These are phyloP conservation scores for Melozone crissalis DNA, from an alignment of 2,113 vertebrate genomes.

Conservation along the genomic window DNA sequence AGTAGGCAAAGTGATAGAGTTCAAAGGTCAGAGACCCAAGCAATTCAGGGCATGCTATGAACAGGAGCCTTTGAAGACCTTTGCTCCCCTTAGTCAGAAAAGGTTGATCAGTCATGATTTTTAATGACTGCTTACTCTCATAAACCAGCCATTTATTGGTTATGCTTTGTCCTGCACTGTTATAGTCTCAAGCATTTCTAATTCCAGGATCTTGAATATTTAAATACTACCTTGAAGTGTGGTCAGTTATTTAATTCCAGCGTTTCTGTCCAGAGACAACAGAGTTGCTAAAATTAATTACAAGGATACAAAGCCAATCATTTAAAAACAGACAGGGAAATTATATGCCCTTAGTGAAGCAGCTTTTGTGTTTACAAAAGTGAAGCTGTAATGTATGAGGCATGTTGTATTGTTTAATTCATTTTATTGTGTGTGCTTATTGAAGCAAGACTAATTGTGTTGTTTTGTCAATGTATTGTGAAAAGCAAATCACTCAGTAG, in stretches of 20 bases:
- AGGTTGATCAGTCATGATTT: conserved; percentile 67
- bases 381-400: conserved; percentile 48
- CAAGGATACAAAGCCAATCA: conserved; percentile 18
- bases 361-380: conserved; percentile 58
- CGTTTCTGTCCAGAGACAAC: not conserved
- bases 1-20: conserved; percentile 37
- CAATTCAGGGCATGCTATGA: conserved; percentile 62
- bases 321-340: conserved; percentile 46
- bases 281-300: conserved; percentile 51
- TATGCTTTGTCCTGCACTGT: not conserved
- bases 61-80: conserved; percentile 76
- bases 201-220: not conserved
- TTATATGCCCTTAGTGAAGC: conserved; percentile 5
- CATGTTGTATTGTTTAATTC: conserved; percentile 75
- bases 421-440: conserved; percentile 79
- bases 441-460: conserved; percentile 88
- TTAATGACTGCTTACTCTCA: conserved; percentile 74
- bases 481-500: conserved; percentile 79
- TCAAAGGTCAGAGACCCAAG: conserved; percentile 54
- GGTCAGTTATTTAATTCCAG: conserved; percentile 7
- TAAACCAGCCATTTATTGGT: conserved; percentile 75
- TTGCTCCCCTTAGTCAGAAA: conserved; percentile 69
- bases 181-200: not conserved
- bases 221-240: not conserved
- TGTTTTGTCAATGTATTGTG: conserved; percentile 83